Conservation (phyloP, 1,140 invertebrate genomes). For the Magallana ariakensis region DNA sequence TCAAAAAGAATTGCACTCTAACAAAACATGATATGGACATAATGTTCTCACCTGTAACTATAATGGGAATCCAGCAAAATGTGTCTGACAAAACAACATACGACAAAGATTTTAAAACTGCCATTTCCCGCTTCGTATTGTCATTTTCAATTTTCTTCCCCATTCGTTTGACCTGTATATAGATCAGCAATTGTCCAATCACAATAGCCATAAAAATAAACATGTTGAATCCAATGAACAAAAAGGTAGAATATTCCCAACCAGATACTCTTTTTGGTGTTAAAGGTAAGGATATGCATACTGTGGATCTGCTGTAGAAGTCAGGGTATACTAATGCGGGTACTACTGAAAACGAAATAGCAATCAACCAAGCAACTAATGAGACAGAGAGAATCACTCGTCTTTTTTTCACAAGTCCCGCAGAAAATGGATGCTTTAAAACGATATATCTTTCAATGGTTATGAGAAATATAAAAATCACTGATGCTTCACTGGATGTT, state of each 20-base stretch:
- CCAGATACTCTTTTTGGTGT: constrained; percentile 75
- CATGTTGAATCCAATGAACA: constrained; percentile 78
- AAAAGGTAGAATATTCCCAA: constrained; percentile 79
- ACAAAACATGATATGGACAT: not conserved
- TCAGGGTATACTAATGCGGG: constrained; percentile 21
- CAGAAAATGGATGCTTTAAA: constrained; percentile 66
- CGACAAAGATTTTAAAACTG: constrained; percentile 70
- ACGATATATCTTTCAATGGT: constrained; percentile 68
- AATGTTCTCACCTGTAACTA: constrained; percentile 59
- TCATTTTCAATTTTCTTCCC: constrained; percentile 80
- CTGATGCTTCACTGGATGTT: constrained; percentile 68
- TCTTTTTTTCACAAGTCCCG: constrained; percentile 39
- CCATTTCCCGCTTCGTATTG: constrained; percentile 80
- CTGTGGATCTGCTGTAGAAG: constrained; percentile 76
- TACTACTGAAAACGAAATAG: not conserved
- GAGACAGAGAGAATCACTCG: not conserved
- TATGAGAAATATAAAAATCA: constrained; percentile 68
- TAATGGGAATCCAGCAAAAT: constrained; percentile 78
- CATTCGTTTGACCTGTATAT: constrained; percentile 84
- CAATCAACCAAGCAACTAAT: constrained; percentile 22
- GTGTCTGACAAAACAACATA: constrained; percentile 78
- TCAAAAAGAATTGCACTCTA: not conserved
- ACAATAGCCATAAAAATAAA: constrained; percentile 79
- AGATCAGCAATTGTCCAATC: constrained; percentile 82
- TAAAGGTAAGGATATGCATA: constrained; percentile 79